Evolutionary conservation across 2,113 vertebrate genomes (phyloP), one percentile per base, ranked within the genome.

Genomic region (Ptilonorhynchus violaceus): DNA sequence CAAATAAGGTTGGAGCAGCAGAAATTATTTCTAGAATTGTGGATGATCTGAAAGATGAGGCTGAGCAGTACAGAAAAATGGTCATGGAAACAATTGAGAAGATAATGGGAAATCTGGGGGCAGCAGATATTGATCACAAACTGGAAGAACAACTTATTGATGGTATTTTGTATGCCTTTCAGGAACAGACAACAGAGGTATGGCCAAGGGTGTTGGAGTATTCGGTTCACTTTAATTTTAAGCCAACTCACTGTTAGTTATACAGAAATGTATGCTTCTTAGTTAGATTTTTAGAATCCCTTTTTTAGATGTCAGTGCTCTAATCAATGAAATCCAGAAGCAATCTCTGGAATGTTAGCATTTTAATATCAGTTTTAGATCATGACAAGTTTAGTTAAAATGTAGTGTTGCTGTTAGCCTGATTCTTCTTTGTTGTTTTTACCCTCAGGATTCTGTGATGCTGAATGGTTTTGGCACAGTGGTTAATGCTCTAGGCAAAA

Each of bases 41-140:
- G 72, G 99, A 99, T 59, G 99, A 99, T 97, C 97, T 99, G 97
- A 99, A 99, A 94, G 99, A 99, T 80, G 99, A 99, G 95, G 99
- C 99, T 13, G 99, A 99, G 69, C 99, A 99, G 94, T 99, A 99
- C 98, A 98, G 99, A 69, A 99, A 99, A 97, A 99, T 99, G 99
- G 99, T 99, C 78, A 99, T 99, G 99, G 99, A 99, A 91, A 99
- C 99, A 27, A 99, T 99, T 70, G 99, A 99, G 94, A 99, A 99
- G 96, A 99, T 99, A 83, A 99, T 99, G 99, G 99, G 99, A 49
- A 99, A 99, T 94, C 97, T 99, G 67, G 99, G 99, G 2, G 99
- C 99, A 10, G 99, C 99, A 14, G 99, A 99, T 97, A 99, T 99
- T 10, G 99, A 99, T 97, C 99, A 99, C 94, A 99, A 99, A 89